Evolutionary conservation across 2,888 invertebrate species (phyloP).

Genomic region (Cryptocephalus moraei): DNA sequence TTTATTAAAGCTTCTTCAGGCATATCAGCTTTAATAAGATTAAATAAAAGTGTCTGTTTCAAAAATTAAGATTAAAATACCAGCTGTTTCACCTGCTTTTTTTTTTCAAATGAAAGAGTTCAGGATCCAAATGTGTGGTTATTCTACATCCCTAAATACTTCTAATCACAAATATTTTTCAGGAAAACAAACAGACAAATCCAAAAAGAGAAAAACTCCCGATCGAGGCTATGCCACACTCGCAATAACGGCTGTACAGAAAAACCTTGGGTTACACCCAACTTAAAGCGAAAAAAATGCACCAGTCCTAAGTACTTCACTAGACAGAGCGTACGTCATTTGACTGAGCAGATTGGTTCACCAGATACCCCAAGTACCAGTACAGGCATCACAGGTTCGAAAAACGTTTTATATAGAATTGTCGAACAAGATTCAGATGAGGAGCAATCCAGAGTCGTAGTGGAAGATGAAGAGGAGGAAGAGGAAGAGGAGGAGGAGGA

Average conservation of each 20-base stretch:
- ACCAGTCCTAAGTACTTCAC: constrained; percentile 25
- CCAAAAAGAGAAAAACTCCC: background rate
- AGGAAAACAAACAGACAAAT: constrained; percentile 10
- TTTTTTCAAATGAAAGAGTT: no score
- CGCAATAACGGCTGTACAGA: no score
- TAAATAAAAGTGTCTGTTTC: no score
- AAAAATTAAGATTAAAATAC: no score
- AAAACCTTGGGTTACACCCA: no score
- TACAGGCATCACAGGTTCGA: constrained; percentile 43
- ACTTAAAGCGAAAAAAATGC: constrained; percentile 5
- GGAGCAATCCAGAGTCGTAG: constrained; percentile 29
- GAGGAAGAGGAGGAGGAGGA: constrained; percentile 2
- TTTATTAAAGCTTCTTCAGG: background rate
- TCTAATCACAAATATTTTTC: constrained; percentile 7
- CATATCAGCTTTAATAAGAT: no score
- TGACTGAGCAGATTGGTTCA: constrained; percentile 33
- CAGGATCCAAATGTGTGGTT: no score
- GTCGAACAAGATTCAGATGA: constrained; percentile 53
- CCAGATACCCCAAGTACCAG: constrained; percentile 56
- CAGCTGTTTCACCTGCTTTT: no score
- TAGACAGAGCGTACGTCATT: constrained; percentile 24
- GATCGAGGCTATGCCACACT: no score
- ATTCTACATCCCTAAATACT: no score
- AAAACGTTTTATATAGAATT: constrained; percentile 31
- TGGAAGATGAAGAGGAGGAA: constrained; percentile 9